Evolutionary conservation across 2,797 vertebrate genomes (phyloP), one percentile per base, ranked within the genome.

Genomic region (Spondyliosoma cantharus): DNA sequence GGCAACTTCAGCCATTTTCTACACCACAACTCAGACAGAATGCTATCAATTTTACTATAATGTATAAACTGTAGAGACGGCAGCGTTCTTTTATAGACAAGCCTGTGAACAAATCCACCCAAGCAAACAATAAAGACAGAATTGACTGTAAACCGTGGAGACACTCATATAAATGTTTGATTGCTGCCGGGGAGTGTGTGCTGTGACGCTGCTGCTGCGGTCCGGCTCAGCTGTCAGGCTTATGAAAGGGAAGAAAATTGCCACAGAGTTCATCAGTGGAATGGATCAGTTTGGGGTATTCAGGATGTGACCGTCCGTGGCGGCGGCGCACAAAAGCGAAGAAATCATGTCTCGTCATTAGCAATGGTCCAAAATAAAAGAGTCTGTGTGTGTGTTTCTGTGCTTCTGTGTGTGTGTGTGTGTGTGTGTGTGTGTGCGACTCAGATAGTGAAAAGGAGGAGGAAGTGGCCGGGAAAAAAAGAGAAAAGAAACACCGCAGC

Each of bases 401-500:
- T 83, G 54, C 69, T 49, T 80, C 1, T 37, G 32, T 37, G 32
- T 37, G 32, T 9, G 32, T 37, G 68, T 46, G 58, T 7, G 12
- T n/a, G 70, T 69, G 75, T 81, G 76, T 66, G 72, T 69, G 81
- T 81, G 76, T 81, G 76, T 66, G 72, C 66, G 75, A 71, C 64
- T 81, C 77, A 79, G 82, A 90, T 68, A 65, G 81, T 75, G 72
- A 80, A 81, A 85, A 71, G 79, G 62, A 71, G 52, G 63, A 80
- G 84, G 69, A 86, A 72, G 72, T 78, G 64, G 60, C 27, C 56
- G 54, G 50, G 50, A 80, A 73, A 84, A 52, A 84, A 64, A 80
- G 61, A 11, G 37, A 37, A 37, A 37, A 66, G n/a, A 59, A 27
- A 68, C 77, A 60, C 25, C 29, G 59, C 76, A 71, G 85, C 70